Evolutionary conservation across 2,797 vertebrate species (phyloP).

Genomic region (Tadarida brasiliensis): DNA sequence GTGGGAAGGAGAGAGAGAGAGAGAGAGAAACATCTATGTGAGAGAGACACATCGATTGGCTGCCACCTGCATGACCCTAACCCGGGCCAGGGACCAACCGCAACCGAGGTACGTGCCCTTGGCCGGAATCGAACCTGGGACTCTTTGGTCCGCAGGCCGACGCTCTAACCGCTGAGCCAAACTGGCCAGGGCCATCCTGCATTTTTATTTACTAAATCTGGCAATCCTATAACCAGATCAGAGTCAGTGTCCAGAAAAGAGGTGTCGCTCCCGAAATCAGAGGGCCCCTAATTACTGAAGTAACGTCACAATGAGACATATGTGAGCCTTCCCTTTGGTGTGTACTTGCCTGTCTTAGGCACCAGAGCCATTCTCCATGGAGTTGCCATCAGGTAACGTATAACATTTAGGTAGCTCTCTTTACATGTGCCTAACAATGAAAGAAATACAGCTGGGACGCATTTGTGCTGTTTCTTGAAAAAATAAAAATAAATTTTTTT

Average conservation of each 20-base stretch:
- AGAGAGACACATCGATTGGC: no score
- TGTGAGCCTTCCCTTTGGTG: not conserved
- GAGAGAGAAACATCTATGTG: no score
- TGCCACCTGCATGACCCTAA: no score
- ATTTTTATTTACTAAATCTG: slow-evolving; percentile 9
- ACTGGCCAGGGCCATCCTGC: no score
- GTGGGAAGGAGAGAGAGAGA: no score
- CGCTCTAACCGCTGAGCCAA: no score
- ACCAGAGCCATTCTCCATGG: not conserved
- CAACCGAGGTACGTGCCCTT: no score
- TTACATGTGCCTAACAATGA: not conserved
- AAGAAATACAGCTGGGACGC: not conserved
- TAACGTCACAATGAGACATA: not conserved
- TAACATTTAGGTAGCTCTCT: not conserved
- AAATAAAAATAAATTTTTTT: not conserved
- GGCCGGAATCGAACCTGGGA: no score
- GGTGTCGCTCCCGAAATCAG: not conserved
- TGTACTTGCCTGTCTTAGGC: not conserved
- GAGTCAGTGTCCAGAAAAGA: not conserved
- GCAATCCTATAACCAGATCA: not conserved
- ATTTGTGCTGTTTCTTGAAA: not conserved
- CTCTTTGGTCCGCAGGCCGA: no score
- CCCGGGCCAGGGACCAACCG: no score
- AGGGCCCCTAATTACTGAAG: not conserved
- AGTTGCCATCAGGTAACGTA: not conserved